Evolutionary conservation across 2,888 invertebrate genomes (phyloP), one percentile per base, ranked within the genome.

Genomic region (Callyntrura guangdongensis): DNA sequence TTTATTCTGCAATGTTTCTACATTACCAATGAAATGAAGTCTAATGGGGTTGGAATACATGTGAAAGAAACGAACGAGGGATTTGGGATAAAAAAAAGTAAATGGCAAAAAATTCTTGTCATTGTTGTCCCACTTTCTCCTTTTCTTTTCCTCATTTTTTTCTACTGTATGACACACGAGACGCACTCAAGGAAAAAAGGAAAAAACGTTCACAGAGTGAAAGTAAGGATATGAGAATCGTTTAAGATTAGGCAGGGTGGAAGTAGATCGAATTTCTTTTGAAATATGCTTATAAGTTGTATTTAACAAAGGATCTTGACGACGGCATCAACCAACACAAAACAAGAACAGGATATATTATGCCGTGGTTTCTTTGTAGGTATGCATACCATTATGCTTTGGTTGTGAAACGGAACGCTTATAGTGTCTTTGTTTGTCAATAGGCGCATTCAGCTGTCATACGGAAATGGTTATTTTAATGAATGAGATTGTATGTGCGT

Each of bases 391-490:
- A 36, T 9, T 17, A n/a, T 22, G 6, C 9, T 22, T 61, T 61
- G 61, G 22, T 0, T 53, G 11, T 53, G 36, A 36, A 36, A 36
- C 36, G 36, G 6, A 36, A 36, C 36, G 36, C 36, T 6, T 36
- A 36, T 36, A n/a, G n/a, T n/a, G n/a, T n/a, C n/a, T n/a, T n/a
- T n/a, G n/a, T n/a, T n/a, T n/a, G n/a, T n/a, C 3, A 36, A 36
- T 53, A 53, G 53, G n/a, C n/a, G 14, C 53, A 74, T 49, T 20
- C 49, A 17, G 4, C n/a, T 47, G 20, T 49, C 22, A 12, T n/a
- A 74, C n/a, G 49, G 12, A 74, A 74, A 49, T 74, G 22, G 22
- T 74, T 47, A 74, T 20, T 20, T 47, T 49, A 47, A 74, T 74
- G 74, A 47, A 49, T 12, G 74, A 20, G 22, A 53, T 53, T 69